Base-by-base conservation (phyloP, 2,888 invertebrate genomes). In the Venusia cambrica region DNA sequence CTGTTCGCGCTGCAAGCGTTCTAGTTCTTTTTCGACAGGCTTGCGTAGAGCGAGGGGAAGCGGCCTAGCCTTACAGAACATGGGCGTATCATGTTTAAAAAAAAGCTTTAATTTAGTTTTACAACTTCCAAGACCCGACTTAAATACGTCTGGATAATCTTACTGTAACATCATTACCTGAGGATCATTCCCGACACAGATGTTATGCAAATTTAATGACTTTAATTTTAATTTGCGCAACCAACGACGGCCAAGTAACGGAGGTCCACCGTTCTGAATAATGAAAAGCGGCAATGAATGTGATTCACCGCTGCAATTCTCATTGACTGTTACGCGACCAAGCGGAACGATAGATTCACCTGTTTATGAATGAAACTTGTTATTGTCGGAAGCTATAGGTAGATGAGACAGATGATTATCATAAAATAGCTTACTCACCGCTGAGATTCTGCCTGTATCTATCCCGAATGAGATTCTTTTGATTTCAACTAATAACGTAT, bases 91-190 rank as follows among this genome's bases (percentile, higher is more conserved):
- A 15, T 51, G 42, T 5, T 15, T 36, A 4, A 54, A 26, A 16
- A 46, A 32, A 14, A 54, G 19, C 15, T 15, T 26, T 2, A 53
- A 6, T 1, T 14, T 3, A 8, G 18, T 22, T 12, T 44, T 49
- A 30, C 38, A 54, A 1, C 19, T 42, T 0, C 46, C 48, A 9
- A 49, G 5, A 4, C 37, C 33, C 1, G 35, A 17, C 1, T 17
- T 18, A 38, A 49, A 54, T 0, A 49, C 46, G 5, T 45, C 37
- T 0, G 48, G 46, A 14, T 40, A 49, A 8, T 51, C 43, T 12
- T n/a, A n/a, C 24, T 36, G 18, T 6, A 30, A 17, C 13, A 22
- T 7, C 11, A 8, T 1, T 4, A 20, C 10, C n/a, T n/a, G n/a
- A n/a, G n/a, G n/a, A n/a, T n/a, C n/a, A n/a, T n/a, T n/a, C n/a